Percentiles rank a stretch among this genome's conserved stretches.
Conservation (phyloP, 2,888 invertebrate species). For the Euplexia lucipara region DNA sequence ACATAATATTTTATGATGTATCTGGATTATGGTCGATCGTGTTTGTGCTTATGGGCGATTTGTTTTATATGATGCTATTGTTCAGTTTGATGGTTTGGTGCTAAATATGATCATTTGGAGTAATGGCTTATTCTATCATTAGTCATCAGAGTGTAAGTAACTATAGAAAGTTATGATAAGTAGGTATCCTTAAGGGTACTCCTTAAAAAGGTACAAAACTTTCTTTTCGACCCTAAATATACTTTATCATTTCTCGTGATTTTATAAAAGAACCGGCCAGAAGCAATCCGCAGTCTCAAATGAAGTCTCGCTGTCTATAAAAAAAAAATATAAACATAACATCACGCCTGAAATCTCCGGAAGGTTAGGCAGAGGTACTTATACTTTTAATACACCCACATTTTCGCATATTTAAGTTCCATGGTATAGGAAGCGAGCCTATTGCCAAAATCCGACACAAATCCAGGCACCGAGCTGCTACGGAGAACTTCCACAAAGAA, state of each 20-base stretch:
- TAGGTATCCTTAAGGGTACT: background rate
- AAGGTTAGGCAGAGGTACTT: too few relatives aligned
- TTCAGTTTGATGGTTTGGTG: conserved; percentile 28
- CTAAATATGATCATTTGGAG: conserved; percentile 13
- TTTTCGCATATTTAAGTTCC: too few relatives aligned
- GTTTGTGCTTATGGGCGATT: conserved; percentile 40
- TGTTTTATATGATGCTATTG: conserved; percentile 43
- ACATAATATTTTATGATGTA: conserved; percentile 59
- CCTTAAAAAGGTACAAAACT: background rate
- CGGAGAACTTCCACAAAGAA: too few relatives aligned
- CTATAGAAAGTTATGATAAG: background rate
- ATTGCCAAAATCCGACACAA: too few relatives aligned
- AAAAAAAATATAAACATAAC: too few relatives aligned
- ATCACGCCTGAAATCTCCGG: too few relatives aligned
- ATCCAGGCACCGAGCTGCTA: too few relatives aligned
- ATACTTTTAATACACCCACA: too few relatives aligned
- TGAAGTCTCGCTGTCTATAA: too few relatives aligned
- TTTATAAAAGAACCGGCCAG: too few relatives aligned
- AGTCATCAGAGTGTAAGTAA: background rate
- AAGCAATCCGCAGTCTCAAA: too few relatives aligned
- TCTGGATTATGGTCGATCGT: conserved; percentile 42
- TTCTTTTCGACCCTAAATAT: conserved; percentile 4
- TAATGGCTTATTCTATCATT: conserved; percentile 2
- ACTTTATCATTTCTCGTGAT: conserved; percentile 2
- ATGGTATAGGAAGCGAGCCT: too few relatives aligned